phyloP scores from a whole-genome alignment of 2,113 vertebrate species.

The Helogale parvula region DNA sequence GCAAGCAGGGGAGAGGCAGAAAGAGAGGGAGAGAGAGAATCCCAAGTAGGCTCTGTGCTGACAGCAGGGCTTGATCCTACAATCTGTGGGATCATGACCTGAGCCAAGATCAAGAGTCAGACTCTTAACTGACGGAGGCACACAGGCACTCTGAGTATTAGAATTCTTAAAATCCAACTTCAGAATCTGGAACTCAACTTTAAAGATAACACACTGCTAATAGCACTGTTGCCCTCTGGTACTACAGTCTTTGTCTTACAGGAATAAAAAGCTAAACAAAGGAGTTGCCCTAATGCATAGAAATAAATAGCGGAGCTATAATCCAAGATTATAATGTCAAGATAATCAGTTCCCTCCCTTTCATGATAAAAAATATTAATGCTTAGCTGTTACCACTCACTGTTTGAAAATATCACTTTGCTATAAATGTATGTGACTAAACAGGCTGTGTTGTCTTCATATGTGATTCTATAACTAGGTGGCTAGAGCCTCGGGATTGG shows the following conservation, averaged over 20 bases:
- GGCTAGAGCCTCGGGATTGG: background rate
- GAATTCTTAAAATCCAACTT: constrained; percentile 42
- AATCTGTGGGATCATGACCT: too few species aligned
- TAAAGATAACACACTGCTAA: background rate
- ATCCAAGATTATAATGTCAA: background rate
- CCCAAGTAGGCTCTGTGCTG: too few species aligned
- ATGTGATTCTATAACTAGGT: background rate
- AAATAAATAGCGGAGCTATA: background rate
- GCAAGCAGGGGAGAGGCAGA: too few species aligned
- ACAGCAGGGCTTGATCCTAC: too few species aligned
- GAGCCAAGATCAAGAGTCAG: too few species aligned
- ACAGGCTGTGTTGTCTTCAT: background rate
- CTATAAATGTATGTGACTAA: background rate
- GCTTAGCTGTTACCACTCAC: background rate
- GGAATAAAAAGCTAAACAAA: background rate
- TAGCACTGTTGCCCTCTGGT: background rate
- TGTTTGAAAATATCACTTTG: constrained; percentile 39
- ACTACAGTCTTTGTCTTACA: background rate
- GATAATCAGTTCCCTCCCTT: background rate
- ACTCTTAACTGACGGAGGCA: too few species aligned
- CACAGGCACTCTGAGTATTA: background rate
- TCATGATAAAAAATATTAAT: background rate
- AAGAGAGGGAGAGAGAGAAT: too few species aligned
- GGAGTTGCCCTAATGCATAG: background rate
- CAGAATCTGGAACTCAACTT: constrained; percentile 13